These are phyloP conservation scores for Eulithis testata DNA, from an alignment of 2,888 invertebrate genomes.

Conservation along the genomic window DNA sequence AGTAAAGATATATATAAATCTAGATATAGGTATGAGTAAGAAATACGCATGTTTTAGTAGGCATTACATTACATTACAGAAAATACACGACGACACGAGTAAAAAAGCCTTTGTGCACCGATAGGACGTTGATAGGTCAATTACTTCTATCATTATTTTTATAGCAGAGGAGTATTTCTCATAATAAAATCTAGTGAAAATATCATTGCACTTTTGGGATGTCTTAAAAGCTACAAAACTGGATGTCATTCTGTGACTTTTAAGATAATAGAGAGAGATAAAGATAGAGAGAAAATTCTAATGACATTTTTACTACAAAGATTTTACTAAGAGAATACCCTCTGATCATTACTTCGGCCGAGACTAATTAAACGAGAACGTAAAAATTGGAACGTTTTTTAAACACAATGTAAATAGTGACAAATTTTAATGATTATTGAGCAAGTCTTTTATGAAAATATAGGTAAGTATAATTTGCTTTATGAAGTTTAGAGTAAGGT, in stretches of 20 bases:
- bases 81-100: constrained; percentile 33
- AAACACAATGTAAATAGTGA: constrained; percentile 25
- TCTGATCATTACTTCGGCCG: constrained; percentile 39
- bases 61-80: too few species aligned
- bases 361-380: constrained; percentile 38
- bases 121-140: constrained; percentile 47
- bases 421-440: constrained; percentile 27
- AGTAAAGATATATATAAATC: too few species aligned
- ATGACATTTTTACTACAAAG: too few species aligned
- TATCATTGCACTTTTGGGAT: too few species aligned
- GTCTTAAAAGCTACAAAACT: too few species aligned
- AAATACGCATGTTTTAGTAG: too few species aligned
- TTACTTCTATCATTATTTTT: constrained; percentile 50
- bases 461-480: background rate
- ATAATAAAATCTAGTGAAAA: too few species aligned
- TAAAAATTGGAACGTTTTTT: constrained; percentile 18
- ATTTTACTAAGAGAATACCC: too few species aligned
- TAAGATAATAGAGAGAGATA: too few species aligned
- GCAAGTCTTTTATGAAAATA: constrained; percentile 9
- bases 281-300: too few species aligned
- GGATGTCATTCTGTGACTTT: too few species aligned
- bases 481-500: constrained; percentile 1
- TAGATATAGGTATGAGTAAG: too few species aligned
- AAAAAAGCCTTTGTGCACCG: constrained; percentile 43
- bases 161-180: constrained; percentile 24